A percentile compares a stretch with the other conserved stretches of the same genome.
Evolutionary conservation across 1,140 invertebrate species (phyloP).

Genomic region (Pygmarrhopalites habei): DNA sequence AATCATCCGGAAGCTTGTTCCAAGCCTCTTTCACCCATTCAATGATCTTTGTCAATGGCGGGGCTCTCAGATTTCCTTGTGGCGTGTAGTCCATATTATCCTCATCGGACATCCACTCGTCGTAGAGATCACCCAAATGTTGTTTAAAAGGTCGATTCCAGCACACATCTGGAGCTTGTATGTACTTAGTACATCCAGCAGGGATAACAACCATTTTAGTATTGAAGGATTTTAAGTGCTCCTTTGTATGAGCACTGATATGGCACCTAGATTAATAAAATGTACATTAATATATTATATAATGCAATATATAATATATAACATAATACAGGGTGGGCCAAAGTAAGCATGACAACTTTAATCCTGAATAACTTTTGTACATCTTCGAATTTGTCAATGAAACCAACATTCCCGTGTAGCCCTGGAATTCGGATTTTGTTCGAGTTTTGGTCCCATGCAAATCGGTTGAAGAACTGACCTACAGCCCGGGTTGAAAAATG

Average conservation of each 20-base stretch:
- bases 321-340: no score
- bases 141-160: conserved; percentile 40
- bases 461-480: no score
- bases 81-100: no score
- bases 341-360: no score
- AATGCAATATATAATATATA: no score
- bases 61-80: no score
- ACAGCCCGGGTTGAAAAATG: no score
- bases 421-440: no score
- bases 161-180: conserved; percentile 39
- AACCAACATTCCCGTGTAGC: conserved; percentile 35
- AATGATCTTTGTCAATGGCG: not conserved
- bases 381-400: conserved; percentile 33
- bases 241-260: conserved; percentile 23
- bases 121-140: conserved; percentile 30
- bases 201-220: conserved; percentile 33
- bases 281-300: no score
- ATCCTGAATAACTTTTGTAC: no score
- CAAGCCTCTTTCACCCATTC: conserved; percentile 2
- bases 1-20: not conserved
- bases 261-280: no score
- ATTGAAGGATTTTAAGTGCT: conserved; percentile 22
- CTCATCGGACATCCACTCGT: conserved; percentile 25
- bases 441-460: no score
- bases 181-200: conserved; percentile 37